Evolutionary conservation across 2,797 vertebrate genomes (phyloP), one percentile per base, ranked within the genome.

Genomic region (Poecilia gillii): DNA sequence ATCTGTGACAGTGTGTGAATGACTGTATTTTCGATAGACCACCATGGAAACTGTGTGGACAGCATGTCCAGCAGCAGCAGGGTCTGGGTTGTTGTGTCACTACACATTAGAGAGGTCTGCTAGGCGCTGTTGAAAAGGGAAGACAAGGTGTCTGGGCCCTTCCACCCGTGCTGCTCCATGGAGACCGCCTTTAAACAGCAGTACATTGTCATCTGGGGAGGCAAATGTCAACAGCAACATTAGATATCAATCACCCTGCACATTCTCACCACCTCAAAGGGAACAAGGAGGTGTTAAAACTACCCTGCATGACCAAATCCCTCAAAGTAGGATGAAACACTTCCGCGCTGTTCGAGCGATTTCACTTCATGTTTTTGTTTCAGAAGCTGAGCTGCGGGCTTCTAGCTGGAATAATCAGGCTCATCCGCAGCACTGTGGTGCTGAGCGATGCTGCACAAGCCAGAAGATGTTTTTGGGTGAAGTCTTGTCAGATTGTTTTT

Each of bases 141-240:
- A 87, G 93, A 91, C 91, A 92, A 94, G 91, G 91, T 93, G 91
- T 93, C 90, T 88, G 89, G 90, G 89, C 91, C 90, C 41, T 84
- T 88, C 93, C 87, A 89, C 86, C 86, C 83, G 25, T 81, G 79
- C 84, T 85, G 82, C 53, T 91, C 88, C 78, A 80, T 85, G 18
- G 88, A 92, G 92, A 91, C 90, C 91, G 92, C 93, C 94, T 95
- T 95, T 89, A 93, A 93, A 90, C 85, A 89, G 90, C 81, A 88
- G 84, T 87, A 84, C 85, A 84, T 84, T 89, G 92, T 94, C 93
- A 94, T 92, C 94, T 93, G 92, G 90, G 88, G 91, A 91, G 93
- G 90, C 93, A 94, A 91, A 93, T 94, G 93, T 94, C 94, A 93
- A 91, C 93, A 90, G 88, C 91, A 90, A 89, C 90, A 89, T 92